phyloP scores from a whole-genome alignment of 1,140 invertebrate genomes.

The Subanguina moxae region DNA sequence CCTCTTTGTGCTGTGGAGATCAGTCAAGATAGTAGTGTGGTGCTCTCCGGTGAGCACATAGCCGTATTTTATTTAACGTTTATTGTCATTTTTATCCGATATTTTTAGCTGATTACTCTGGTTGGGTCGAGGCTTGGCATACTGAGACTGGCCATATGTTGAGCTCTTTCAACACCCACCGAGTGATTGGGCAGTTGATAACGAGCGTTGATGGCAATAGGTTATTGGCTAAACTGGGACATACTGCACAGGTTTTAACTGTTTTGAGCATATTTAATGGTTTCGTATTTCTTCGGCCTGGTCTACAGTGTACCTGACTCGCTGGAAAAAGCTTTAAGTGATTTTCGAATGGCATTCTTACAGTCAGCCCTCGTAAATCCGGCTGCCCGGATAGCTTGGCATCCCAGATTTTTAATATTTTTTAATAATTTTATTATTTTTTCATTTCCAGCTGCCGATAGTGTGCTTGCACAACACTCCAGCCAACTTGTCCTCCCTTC shows the following conservation, averaged over 20 bases:
- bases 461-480: slow-evolving; percentile 49
- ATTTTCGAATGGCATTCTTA: no score
- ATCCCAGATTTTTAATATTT: no score
- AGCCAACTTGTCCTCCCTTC: slow-evolving; percentile 27
- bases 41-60: slow-evolving; percentile 36
- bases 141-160: slow-evolving; percentile 21
- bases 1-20: slow-evolving; percentile 29
- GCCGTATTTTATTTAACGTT: not conserved
- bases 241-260: slow-evolving; percentile 36
- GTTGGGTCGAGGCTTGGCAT: slow-evolving; percentile 45
- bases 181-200: slow-evolving; percentile 31
- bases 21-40: slow-evolving; percentile 37
- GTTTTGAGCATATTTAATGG: not conserved
- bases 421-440: no score
- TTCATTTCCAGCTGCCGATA: slow-evolving; percentile 16
- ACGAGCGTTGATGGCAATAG: slow-evolving; percentile 41
- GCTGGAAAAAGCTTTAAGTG: no score
- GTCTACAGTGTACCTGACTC: no score
- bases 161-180: slow-evolving; percentile 45
- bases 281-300: no score
- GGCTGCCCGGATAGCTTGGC: no score
- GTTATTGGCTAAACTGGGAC: slow-evolving; percentile 35
- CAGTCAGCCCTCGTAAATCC: no score
- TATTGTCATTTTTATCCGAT: slow-evolving; percentile 3
- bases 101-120: slow-evolving; percentile 39